A percentile compares a stretch with the other conserved stretches of the same genome.
phyloP scores from a whole-genome alignment of 2,888 invertebrate species.

The Parnassius smintheus region DNA sequence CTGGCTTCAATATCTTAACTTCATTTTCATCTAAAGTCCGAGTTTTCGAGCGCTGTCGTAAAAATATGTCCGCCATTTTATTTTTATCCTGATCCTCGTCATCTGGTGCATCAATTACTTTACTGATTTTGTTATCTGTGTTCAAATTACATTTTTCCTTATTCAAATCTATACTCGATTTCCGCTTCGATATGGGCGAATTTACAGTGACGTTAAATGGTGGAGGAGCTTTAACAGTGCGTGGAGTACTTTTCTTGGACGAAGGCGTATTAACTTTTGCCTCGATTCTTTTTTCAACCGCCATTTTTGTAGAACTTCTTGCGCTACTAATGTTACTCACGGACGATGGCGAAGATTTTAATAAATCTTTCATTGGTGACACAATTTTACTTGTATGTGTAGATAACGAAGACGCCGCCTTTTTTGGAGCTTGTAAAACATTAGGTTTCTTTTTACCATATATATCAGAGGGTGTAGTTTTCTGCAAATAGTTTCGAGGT shows the following conservation, averaged over 20 bases:
- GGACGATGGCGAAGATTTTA: conserved; percentile 59
- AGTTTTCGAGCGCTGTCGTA: conserved; percentile 61
- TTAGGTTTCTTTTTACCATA: conserved; percentile 52
- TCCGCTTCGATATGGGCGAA: conserved; percentile 56
- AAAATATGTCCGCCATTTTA: conserved; percentile 29
- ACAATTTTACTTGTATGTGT: conserved; percentile 37
- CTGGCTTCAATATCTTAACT: conserved; percentile 60
- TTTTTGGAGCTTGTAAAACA: conserved; percentile 49
- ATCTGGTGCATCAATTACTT: conserved; percentile 20
- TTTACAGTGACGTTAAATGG: conserved; percentile 58
- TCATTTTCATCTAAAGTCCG: conserved; percentile 69
- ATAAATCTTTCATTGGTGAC: conserved; percentile 58
- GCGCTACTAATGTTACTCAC: conserved; percentile 40
- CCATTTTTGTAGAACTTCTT: conserved; percentile 29
- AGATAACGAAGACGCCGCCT: conserved; percentile 34
- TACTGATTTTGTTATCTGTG: conserved; percentile 26
- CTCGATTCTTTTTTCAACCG: conserved; percentile 18
- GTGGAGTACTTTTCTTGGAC: conserved; percentile 35
- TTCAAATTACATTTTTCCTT: conserved; percentile 23
- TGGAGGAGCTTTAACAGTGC: conserved; percentile 40
- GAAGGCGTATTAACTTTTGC: conserved; percentile 26
- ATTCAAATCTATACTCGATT: conserved; percentile 37
- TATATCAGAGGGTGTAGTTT: conserved; percentile 59
- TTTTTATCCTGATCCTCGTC: conserved; percentile 29
- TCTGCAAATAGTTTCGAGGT: conserved; percentile 53